phyloP scores from a whole-genome alignment of 1,140 invertebrate species.

The Drosophila yakuba region DNA sequence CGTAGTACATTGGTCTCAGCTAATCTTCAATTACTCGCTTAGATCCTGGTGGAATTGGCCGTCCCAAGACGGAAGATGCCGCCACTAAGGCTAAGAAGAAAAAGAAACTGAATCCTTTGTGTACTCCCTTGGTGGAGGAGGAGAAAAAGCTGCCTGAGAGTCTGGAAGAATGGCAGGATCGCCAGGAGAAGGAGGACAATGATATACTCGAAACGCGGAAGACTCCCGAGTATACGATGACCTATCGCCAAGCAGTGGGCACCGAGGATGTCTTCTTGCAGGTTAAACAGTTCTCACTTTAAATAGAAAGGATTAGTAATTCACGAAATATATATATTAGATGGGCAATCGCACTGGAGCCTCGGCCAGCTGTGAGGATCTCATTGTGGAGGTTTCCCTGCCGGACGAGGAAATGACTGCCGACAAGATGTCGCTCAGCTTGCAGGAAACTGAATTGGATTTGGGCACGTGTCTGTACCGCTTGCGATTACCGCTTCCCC shows the following conservation, averaged over 20 bases:
- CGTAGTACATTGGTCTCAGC: neutral
- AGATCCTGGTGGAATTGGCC: slow-evolving; percentile 61
- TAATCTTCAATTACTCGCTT: neutral
- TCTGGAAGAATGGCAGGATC: slow-evolving; percentile 86
- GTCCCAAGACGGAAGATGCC: neutral
- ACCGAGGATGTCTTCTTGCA: slow-evolving; percentile 94
- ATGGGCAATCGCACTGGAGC: slow-evolving; percentile 93
- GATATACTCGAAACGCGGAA: slow-evolving; percentile 88
- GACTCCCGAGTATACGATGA: slow-evolving; percentile 91
- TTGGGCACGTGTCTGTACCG: slow-evolving; percentile 87
- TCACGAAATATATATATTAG: slow-evolving; percentile 84
- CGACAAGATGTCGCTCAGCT: slow-evolving; percentile 88
- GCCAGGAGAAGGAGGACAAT: slow-evolving; percentile 80
- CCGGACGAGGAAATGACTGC: slow-evolving; percentile 90
- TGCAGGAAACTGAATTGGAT: slow-evolving; percentile 89
- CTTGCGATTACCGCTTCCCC: slow-evolving; percentile 90
- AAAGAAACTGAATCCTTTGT: slow-evolving; percentile 50
- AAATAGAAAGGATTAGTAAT: neutral
- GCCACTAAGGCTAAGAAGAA: slow-evolving; percentile 15
- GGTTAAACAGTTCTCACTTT: slow-evolving; percentile 81
- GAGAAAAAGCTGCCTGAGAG: slow-evolving; percentile 72
- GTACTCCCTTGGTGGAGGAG: slow-evolving; percentile 43
- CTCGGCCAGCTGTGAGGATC: slow-evolving; percentile 93
- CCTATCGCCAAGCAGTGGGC: slow-evolving; percentile 93
- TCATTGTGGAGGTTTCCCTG: slow-evolving; percentile 90